These are phyloP conservation scores for Lanistes nyassanus DNA, from an alignment of 1,140 invertebrate species.

Conservation along the genomic window DNA sequence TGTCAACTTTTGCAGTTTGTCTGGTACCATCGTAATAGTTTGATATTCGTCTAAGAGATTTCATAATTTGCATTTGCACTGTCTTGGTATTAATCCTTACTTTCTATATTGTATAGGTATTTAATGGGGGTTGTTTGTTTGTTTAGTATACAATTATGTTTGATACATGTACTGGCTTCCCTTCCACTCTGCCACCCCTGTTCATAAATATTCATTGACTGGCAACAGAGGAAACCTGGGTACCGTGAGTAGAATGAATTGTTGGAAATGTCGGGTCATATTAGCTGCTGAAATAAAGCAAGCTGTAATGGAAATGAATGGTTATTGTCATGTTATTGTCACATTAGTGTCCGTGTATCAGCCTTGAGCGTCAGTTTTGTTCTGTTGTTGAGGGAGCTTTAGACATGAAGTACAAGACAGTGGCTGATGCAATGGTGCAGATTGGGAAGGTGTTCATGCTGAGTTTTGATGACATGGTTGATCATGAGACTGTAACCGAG, in stretches of 20 bases:
- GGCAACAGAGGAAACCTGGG: too few relatives aligned
- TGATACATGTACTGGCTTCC: too few relatives aligned
- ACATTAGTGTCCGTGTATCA: not conserved
- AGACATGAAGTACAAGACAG: conserved; percentile 60
- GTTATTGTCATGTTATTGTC: not conserved
- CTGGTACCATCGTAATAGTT: not conserved
- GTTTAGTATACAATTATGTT: too few relatives aligned
- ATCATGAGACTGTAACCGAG: conserved; percentile 48
- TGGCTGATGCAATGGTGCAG: conserved; percentile 56
- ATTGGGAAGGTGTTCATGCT: conserved; percentile 57
- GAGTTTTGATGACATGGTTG: conserved; percentile 39
- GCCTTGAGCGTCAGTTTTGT: not conserved
- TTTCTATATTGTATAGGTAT: too few relatives aligned
- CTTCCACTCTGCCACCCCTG: too few relatives aligned
- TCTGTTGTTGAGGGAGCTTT: conserved; percentile 50
- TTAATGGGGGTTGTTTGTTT: too few relatives aligned
- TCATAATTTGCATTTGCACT: too few relatives aligned
- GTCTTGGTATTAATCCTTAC: too few relatives aligned
- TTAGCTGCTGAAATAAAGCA: not conserved
- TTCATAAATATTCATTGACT: too few relatives aligned
- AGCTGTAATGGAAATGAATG: not conserved
- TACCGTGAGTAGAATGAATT: too few relatives aligned
- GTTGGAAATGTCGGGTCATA: not conserved
- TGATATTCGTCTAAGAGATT: not conserved
- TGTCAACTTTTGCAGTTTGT: too few relatives aligned